Conservation (phyloP, 2,113 vertebrate species). For the Paramisgurnus dabryanus region DNA sequence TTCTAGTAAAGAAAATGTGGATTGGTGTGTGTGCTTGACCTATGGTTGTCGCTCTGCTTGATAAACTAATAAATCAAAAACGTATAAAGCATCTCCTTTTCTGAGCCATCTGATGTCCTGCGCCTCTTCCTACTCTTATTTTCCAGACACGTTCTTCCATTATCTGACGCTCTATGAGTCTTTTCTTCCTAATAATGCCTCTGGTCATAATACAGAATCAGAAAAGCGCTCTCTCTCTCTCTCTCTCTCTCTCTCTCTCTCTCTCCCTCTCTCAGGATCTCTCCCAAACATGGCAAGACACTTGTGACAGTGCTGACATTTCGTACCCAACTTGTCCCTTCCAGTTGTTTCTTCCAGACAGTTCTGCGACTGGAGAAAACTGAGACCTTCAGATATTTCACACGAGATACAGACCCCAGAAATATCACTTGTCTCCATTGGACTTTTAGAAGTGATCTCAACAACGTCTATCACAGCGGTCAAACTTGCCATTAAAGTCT, state of each 20-base stretch:
- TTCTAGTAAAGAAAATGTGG: background rate
- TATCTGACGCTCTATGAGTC: background rate
- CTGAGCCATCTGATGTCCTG: background rate
- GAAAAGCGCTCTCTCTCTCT: background rate
- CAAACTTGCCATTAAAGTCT: background rate
- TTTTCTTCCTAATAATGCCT: background rate
- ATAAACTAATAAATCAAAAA: background rate
- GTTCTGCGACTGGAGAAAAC: background rate
- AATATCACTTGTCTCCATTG: background rate
- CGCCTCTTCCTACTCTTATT: background rate
- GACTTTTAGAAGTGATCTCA: no score
- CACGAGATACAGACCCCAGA: background rate
- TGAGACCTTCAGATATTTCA: background rate
- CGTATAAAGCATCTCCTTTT: background rate
- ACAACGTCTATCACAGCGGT: no score
- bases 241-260: background rate
- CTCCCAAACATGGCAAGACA: background rate
- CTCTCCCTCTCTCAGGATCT: no score
- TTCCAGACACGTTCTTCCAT: background rate
- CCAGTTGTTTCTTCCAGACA: background rate
- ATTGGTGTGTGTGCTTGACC: background rate
- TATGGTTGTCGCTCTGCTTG: background rate
- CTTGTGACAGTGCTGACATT: background rate
- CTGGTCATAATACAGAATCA: conserved; percentile 17
- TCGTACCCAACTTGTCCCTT: background rate